These are phyloP conservation scores for Eilema depressum DNA, from an alignment of 2,888 invertebrate genomes.

Conservation along the genomic window DNA sequence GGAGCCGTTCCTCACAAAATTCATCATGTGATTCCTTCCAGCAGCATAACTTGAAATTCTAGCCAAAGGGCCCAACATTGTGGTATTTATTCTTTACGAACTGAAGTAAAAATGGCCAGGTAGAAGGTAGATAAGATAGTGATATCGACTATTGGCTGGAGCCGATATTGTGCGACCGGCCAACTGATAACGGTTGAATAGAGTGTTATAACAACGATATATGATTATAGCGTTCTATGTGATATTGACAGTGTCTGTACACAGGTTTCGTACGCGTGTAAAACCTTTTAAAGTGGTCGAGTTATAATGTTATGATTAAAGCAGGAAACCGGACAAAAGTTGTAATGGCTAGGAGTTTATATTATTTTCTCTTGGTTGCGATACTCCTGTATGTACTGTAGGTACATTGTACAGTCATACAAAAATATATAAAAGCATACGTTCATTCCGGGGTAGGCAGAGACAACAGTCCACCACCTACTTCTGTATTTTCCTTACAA, in stretches of 20 bases:
- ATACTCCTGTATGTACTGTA: background rate
- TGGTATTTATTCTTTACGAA: slow-evolving; percentile 44
- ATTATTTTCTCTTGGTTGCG: no score
- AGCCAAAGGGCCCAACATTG: slow-evolving; percentile 78
- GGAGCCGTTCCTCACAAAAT: slow-evolving; percentile 73
- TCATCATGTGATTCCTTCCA: slow-evolving; percentile 75
- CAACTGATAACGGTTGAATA: slow-evolving; percentile 39
- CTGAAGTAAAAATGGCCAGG: slow-evolving; percentile 49
- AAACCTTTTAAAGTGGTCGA: slow-evolving; percentile 25
- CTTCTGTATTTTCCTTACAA: no score
- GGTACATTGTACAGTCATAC: background rate
- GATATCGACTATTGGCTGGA: slow-evolving; percentile 57
- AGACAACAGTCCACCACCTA: no score
- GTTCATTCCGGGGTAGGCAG: no score
- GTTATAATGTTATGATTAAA: slow-evolving; percentile 22
- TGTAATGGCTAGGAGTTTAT: slow-evolving; percentile 3
- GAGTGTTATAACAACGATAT: slow-evolving; percentile 21
- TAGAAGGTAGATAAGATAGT: slow-evolving; percentile 71
- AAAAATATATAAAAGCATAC: background rate
- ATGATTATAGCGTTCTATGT: slow-evolving; percentile 32
- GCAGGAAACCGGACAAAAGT: background rate
- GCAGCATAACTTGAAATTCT: slow-evolving; percentile 72
- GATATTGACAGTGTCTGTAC: slow-evolving; percentile 16
- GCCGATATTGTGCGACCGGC: slow-evolving; percentile 54
- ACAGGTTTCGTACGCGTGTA: background rate